Evolutionary conservation across 2,113 vertebrate species (phyloP), one percentile per base, ranked within the genome.

Genomic region (Pseudolaguvia tuberculata): DNA sequence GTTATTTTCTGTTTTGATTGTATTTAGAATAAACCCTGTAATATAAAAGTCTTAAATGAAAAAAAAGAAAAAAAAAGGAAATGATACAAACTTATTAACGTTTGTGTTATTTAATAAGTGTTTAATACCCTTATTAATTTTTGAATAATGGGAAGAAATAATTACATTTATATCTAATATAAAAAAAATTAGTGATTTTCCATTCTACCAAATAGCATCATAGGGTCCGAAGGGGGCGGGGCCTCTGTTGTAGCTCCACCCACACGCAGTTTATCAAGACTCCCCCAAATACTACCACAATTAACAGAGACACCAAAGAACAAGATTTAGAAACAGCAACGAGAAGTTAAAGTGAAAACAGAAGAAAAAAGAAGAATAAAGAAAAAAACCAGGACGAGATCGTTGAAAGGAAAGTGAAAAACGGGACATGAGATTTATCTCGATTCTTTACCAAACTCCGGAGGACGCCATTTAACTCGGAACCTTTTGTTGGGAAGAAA

Each of bases 161-260:
- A 35, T 35, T 35, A 35, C 31, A 35, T 4, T 4, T 35, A 35
- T 4, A 4, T 35, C 31, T 35, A 35, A 4, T 4, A 4, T 35
- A 3, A 4, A 35, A 35, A 35, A 35, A 35, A 4, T 35, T 6
- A 8, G 13, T 15, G 2, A 47, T 6, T 4, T 45, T 45, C 39
- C n/a, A 23, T 45, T 14, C 39, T 9, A n/a, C n/a, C 13, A n/a
- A 62, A 2, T 13, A 35, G 5, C 10, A 42, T 18, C 15, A 27
- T 12, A 21, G 27, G n/a, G 31, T 10, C 39, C 4, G 4, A 42
- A 42, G 39, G 7, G n/a, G 39, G 39, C 39, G 86, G 88, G 88
- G 88, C 81, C 85, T 84, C 84, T 77, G 72, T 78, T 84, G 80
- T 80, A 72, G 84, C 91, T 83, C 90, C 91, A 82, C 89, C 89